Evolutionary conservation across 2,113 vertebrate genomes (phyloP).

Genomic region (Patagioenas fasciata): DNA sequence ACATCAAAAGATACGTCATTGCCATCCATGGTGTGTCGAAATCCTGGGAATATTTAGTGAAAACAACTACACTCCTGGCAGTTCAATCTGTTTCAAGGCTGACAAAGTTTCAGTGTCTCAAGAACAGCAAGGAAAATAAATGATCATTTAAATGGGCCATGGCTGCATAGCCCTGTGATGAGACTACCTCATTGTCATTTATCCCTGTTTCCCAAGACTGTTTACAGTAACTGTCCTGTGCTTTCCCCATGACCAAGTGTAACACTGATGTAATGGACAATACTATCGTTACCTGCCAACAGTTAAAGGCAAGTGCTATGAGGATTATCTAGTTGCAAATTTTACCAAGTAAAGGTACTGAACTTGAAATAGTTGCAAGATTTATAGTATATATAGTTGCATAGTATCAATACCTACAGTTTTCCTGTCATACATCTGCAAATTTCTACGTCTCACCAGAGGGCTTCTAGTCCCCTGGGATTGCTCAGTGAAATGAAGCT

Average conservation of each 20-base stretch:
- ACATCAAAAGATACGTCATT: not conserved
- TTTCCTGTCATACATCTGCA: not conserved
- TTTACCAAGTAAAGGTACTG: not conserved
- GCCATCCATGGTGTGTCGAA: not conserved
- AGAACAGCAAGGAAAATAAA: conserved; percentile 22
- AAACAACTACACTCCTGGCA: conserved; percentile 8
- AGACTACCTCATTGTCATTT: not conserved
- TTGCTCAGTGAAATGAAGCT: not conserved
- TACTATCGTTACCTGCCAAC: not conserved
- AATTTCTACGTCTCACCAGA: not conserved
- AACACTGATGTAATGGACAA: not conserved
- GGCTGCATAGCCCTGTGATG: not conserved
- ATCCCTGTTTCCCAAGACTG: not conserved
- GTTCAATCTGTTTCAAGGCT: conserved; percentile 20
- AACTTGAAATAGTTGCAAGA: not conserved
- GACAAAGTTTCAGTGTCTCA: conserved; percentile 3
- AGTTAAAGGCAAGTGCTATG: not conserved
- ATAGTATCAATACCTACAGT: not conserved
- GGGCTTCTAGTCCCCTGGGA: not conserved
- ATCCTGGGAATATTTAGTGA: conserved; percentile 41
- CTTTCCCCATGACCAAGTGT: not conserved
- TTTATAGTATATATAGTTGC: not conserved
- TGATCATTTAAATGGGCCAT: not conserved
- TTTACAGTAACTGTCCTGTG: not conserved
- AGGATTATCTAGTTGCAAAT: not conserved